Base-by-base conservation (phyloP, 2,888 invertebrate species). In the Eurytoma adleriae region DNA sequence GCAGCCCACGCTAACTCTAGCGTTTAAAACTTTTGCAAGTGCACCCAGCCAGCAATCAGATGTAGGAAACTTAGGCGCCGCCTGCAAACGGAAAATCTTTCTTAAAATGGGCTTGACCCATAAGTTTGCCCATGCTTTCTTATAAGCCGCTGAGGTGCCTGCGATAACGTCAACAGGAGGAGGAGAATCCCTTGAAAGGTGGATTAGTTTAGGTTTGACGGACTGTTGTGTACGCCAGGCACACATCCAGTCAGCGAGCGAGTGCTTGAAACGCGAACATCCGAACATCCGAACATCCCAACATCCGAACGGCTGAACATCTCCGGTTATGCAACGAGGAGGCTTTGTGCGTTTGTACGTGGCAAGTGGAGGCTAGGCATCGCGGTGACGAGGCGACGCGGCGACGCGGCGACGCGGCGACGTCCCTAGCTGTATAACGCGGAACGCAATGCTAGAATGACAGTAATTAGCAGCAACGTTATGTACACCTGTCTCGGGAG, bases 381-480 rank as follows among this genome's bases (percentile, higher is more conserved):
- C 59, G 56, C 54, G 59, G 12, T 48, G 61, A 76, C 54, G 73
- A 64, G 69, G 27, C 50, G n/a, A 16, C n/a, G 52, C 52, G 7
- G 52, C 7, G 16, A 52, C 18, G 61, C 57, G 64, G 66, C 57
- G 66, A 68, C 78, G 57, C 61, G 20, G 59, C 57, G 61, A 78
- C 72, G 56, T 68, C 72, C 54, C 69, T 1, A 2, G 27, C 52
- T 62, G 62, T 52, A 62, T 18, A 16, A 18, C n/a, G 54, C 71
- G 57, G 7, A n/a, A 48, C 18, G 48, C 68, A 30, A 72, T 54
- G 79, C 68, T 67, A 66, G 82, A 74, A 78, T 75, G 82, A 80
- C 80, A 80, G 82, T 82, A 82, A 82, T 82, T 82, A 82, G 80
- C 80, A 75, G 78, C 64, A 72, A 82, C 82, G 78, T 82, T 82